A percentile compares a stretch with the other conserved stretches of the same genome.
phyloP scores from a whole-genome alignment of 2,113 vertebrate species.

The Hepsetus odoe region DNA sequence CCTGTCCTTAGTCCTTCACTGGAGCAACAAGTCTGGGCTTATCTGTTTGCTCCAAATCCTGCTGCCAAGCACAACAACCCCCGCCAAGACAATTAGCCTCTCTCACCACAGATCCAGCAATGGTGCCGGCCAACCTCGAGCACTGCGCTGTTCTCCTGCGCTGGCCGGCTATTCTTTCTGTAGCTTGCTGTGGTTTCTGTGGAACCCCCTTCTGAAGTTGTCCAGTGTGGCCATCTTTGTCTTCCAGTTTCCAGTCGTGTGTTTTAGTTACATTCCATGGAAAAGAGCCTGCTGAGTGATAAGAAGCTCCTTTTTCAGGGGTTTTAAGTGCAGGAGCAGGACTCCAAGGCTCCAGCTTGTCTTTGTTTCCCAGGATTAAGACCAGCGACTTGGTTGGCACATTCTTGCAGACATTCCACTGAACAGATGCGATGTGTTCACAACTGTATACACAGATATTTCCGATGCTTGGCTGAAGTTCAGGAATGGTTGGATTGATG shows the following conservation, averaged over 20 bases:
- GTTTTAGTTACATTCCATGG: not conserved
- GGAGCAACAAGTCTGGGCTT: slow-evolving; percentile 30
- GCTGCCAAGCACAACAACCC: slow-evolving; percentile 49
- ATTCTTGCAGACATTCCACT: slow-evolving; percentile 22
- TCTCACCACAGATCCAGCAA: slow-evolving; percentile 15
- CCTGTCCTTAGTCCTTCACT: not conserved
- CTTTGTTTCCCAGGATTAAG: slow-evolving; percentile 22
- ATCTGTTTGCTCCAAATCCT: slow-evolving; percentile 39
- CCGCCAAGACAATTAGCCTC: slow-evolving; percentile 47
- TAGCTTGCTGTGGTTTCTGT: not conserved
- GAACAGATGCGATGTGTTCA: not conserved
- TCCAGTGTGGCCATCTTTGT: slow-evolving; percentile 23
- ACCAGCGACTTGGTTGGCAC: not conserved
- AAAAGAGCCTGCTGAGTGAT: slow-evolving; percentile 11
- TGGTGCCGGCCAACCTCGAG: slow-evolving; percentile 13
- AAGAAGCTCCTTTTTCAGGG: not conserved
- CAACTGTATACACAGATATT: slow-evolving; percentile 13
- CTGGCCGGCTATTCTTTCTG: slow-evolving; percentile 10
- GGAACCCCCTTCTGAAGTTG: slow-evolving; percentile 7
- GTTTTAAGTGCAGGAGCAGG: slow-evolving; percentile 6
- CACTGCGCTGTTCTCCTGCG: not conserved
- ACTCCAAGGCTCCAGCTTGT: slow-evolving; percentile 5
- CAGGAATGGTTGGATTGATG: slow-evolving; percentile 42
- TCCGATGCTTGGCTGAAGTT: slow-evolving; percentile 4
- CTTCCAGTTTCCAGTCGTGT: not conserved